Conservation (phyloP, 2,113 vertebrate genomes). For the Panurus biarmicus region DNA sequence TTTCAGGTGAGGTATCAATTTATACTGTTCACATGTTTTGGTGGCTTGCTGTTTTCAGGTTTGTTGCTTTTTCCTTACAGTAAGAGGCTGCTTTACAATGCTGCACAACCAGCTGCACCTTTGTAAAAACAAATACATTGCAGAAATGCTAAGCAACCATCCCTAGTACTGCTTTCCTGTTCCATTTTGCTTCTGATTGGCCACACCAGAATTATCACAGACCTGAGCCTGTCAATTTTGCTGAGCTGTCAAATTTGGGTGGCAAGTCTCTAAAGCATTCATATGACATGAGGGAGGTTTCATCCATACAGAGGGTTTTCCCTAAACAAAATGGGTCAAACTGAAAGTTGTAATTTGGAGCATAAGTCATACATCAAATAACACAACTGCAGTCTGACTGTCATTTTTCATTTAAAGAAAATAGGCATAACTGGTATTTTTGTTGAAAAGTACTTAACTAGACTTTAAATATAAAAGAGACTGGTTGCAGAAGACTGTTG, state of each 20-base stretch:
- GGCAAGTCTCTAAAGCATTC: background rate
- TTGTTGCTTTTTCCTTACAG: background rate
- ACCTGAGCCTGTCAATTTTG: background rate
- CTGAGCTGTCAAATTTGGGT: background rate
- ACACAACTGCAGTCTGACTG: background rate
- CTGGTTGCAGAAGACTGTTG: background rate
- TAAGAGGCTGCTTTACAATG: background rate
- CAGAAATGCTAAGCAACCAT: background rate
- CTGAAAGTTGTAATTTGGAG: background rate
- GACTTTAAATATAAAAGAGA: background rate
- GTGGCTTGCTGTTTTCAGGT: background rate
- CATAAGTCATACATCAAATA: background rate
- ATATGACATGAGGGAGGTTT: background rate
- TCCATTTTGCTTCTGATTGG: background rate
- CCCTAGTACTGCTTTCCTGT: background rate
- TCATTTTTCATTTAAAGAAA: background rate
- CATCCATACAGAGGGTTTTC: background rate
- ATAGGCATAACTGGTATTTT: background rate
- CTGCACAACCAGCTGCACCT: background rate
- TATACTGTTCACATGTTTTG: background rate
- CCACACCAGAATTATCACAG: background rate
- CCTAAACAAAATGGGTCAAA: background rate
- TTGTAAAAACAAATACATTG: background rate
- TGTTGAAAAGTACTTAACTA: background rate
- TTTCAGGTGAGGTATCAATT: background rate